Conservation (phyloP, 92 coral and sea anemone genomes). For the Diadumene lineata region DNA sequence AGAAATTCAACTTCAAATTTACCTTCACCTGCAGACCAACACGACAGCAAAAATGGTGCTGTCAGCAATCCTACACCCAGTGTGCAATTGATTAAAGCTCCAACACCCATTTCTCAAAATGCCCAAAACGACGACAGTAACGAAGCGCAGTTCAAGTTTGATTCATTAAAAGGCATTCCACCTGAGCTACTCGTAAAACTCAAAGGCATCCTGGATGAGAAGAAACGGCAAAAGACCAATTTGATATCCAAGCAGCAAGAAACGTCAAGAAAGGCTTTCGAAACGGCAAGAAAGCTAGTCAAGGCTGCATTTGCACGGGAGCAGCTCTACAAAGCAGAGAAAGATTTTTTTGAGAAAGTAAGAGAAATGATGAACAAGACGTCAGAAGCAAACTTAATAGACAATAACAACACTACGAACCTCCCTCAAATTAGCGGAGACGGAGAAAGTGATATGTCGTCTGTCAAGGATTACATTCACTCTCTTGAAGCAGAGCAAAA, state of each 20-base stretch:
- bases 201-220: constrained; percentile 8
- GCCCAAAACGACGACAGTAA: background rate
- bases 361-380: constrained; percentile 83
- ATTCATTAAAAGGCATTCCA: constrained; percentile 28
- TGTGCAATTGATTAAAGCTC: background rate
- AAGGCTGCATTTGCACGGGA: constrained; percentile 85
- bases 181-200: constrained; percentile 27
- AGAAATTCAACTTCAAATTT: background rate
- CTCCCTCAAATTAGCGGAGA: constrained; percentile 11
- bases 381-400: constrained; percentile 11
- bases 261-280: constrained; percentile 79
- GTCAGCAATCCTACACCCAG: background rate
- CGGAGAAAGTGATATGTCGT: constrained; percentile 11
- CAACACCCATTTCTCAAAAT: background rate
- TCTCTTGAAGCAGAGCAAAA: constrained; percentile 14
- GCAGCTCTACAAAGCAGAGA: constrained; percentile 77
- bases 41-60: background rate
- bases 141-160: constrained; percentile 16
- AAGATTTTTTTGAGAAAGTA: constrained; percentile 72
- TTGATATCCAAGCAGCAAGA: constrained; percentile 55
- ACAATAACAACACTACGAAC: background rate
- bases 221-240: constrained; percentile 1
- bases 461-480: constrained; percentile 18
- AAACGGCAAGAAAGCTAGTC: constrained; percentile 75
- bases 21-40: background rate